Percentiles rank a stretch among this genome's conserved stretches.
Evolutionary conservation across 2,888 invertebrate species (phyloP).

Genomic region (Andricus curvator): DNA sequence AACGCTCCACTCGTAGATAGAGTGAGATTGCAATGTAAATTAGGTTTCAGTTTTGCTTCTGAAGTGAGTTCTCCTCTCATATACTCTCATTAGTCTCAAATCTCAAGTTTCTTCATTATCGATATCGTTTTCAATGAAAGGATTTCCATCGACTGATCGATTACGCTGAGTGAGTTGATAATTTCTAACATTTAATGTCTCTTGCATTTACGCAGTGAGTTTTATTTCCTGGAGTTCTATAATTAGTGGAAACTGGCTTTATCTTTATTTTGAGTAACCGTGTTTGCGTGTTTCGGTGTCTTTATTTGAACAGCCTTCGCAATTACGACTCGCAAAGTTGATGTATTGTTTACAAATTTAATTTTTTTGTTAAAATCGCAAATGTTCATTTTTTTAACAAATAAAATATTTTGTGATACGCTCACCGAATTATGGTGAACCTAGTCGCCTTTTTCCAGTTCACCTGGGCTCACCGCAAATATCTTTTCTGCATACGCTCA

Average conservation of each 20-base stretch:
- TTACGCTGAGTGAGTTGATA: neutral
- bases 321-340: neutral
- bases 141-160: neutral
- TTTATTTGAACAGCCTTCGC: neutral
- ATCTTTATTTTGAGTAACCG: neutral
- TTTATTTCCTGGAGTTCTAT: neutral
- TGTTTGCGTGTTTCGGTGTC: neutral
- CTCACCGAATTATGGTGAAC: no score
- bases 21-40: conserved; percentile 38
- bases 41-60: conserved; percentile 28
- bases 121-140: neutral
- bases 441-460: no score
- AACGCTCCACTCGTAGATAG: conserved; percentile 11
- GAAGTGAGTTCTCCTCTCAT: conserved; percentile 6
- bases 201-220: neutral
- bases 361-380: neutral
- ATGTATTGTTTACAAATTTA: neutral
- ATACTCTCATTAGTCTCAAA: neutral
- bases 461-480: no score
- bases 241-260: neutral
- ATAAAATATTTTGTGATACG: neutral
- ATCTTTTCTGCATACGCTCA: no score
- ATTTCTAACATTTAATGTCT: neutral
- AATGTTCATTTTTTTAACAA: neutral
- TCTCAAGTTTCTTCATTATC: neutral